Evolutionary conservation across 2,113 vertebrate species (phyloP), one percentile per base, ranked within the genome.

Genomic region (Brachyistius frenatus): DNA sequence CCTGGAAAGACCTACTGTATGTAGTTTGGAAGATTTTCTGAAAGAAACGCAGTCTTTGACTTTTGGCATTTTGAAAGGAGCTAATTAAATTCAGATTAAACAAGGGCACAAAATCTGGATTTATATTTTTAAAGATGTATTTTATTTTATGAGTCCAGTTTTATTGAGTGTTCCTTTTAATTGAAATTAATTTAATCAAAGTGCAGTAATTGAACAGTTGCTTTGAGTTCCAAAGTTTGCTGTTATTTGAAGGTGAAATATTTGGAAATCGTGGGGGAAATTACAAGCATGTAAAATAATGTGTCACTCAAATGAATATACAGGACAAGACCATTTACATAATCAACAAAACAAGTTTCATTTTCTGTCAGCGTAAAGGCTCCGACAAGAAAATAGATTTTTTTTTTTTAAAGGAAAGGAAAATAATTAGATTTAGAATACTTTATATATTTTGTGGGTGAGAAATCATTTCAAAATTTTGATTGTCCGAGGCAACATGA

Each of bases 401-500:
- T 23, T 23, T 23, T 23, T 23, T 23, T 23, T 23, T 23, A 57
- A 36, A 66, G 49, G 2, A 49, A 55, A 66, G 4, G 16, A 61
- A 49, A 57, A 57, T 7, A 61, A 31, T 36, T 16, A 73, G 16
- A 58, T 71, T 69, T 52, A 65, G 23, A 63, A 58, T 30, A 46
- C 11, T 74, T 79, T 63, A 52, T 78, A 66, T 44, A 7, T 23
- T 53, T 65, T 16, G 52, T 58, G 57, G 30, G 33, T 76, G 13
- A 81, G 30, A 60, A 58, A 69, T 60, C 9, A 36, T 3, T 68
- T 78, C 0, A 41, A 60, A 78, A 80, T 74, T 76, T 49, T 70
- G 70, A 86, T 67, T 90, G 52, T 85, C 58, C 67, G 23, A 70
- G 69, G 54, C 66, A 37, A 54, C 6, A 53, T 47, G 15, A 41